Conservation (phyloP, 1,140 invertebrate genomes). For the Caerostris extrusa region DNA sequence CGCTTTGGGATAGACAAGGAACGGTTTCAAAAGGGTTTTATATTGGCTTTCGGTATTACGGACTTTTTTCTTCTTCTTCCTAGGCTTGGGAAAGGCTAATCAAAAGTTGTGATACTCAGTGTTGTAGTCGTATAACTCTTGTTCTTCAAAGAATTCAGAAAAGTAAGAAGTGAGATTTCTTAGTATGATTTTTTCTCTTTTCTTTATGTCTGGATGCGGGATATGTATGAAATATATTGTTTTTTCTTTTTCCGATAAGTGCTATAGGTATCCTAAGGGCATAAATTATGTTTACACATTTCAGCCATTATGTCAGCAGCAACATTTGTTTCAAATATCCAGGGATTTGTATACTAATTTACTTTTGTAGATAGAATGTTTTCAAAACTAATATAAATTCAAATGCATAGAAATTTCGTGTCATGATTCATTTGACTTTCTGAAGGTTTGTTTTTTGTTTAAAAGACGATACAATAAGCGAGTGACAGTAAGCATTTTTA, state of each 20-base stretch:
- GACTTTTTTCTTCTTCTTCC: not conserved
- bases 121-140: conserved; percentile 24
- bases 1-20: conserved; percentile 33
- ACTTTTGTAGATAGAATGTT: not conserved
- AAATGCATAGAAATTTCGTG: not conserved
- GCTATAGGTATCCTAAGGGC: not conserved
- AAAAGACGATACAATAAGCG: not conserved
- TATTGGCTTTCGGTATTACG: conserved; percentile 66
- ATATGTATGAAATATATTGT: not conserved
- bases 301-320: no score
- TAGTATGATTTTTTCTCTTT: not conserved
- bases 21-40: conserved; percentile 67
- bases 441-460: not conserved
- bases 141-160: not conserved
- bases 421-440: not conserved
- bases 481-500: not conserved
- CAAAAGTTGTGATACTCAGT: not conserved
- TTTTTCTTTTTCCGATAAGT: not conserved
- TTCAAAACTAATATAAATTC: not conserved
- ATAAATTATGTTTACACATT: no score
- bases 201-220: not conserved
- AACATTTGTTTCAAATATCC: not conserved
- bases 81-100: not conserved
- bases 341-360: not conserved
- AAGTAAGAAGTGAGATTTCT: not conserved